Evolutionary conservation across 2,888 invertebrate genomes (phyloP), one percentile per base, ranked within the genome.

Genomic region (Caenorhabditis sp.): DNA sequence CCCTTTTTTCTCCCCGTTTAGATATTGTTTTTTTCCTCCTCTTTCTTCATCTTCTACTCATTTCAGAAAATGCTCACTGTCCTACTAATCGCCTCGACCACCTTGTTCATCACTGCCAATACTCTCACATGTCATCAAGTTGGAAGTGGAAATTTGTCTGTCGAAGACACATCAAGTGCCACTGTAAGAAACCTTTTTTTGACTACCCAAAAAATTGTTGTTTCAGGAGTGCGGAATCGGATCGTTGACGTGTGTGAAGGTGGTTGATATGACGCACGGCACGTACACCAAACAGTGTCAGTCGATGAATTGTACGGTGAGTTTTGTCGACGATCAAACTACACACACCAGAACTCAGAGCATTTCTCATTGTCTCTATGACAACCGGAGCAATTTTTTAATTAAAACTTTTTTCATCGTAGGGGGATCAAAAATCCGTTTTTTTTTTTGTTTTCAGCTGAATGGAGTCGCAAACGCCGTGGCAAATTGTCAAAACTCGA

Each of bases 221-320:
- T n/a, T n/a, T n/a, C n/a, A n/a, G n/a, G 75, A 75, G 1, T 75
- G 75, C 43, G 63, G 23, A 14, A 21, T 68, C 23, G 75, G 75
- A 59, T 58, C 67, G 8, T 24, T 75, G 59, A 60, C 75, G 0
- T 75, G 75, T 53, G 21, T 75, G 54, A 75, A 75, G 55, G 49
- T 75, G 8, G 65, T 75, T 62, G 75, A 75, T 54, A 64, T 51
- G 65, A 68, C 62, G 43, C 70, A 67, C 26, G 62, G 65, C 49
- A 75, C 75, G 51, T 75, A 75, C 58, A 59, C 62, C n/a, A 75
- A 75, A 55, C 75, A 75, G 59, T 75, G 75, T 51, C 75, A 75
- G 49, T 54, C 62, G 27, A 62, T 70, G 53, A 75, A 75, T 50
- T 75, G 75, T 70, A 75, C 75, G 55, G 75, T 75, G 24, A 58